These are phyloP conservation scores for Meles meles DNA, from an alignment of 2,113 vertebrate genomes.

Conservation along the genomic window DNA sequence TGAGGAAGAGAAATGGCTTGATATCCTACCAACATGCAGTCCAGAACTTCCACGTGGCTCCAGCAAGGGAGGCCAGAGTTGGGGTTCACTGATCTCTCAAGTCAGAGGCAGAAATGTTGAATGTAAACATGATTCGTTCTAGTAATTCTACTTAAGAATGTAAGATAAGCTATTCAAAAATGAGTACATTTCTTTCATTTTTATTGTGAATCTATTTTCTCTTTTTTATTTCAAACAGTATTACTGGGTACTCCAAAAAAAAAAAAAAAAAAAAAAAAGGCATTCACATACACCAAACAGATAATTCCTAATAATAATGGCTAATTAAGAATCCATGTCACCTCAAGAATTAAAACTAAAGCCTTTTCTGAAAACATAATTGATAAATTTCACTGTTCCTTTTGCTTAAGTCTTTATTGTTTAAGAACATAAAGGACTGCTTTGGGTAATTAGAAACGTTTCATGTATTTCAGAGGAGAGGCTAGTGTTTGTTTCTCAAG, in stretches of 20 bases:
- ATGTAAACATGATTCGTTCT: neutral
- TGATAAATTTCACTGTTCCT: neutral
- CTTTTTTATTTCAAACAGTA: neutral
- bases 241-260: neutral
- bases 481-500: neutral
- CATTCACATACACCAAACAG: neutral
- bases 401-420: neutral
- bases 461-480: neutral
- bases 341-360: neutral
- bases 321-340: neutral
- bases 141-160: neutral
- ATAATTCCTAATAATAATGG: neutral
- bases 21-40: neutral
- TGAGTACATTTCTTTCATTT: neutral
- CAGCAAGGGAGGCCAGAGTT: neutral
- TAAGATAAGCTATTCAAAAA: neutral
- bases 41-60: neutral
- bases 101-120: neutral
- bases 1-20: neutral
- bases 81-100: neutral
- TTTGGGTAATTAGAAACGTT: neutral
- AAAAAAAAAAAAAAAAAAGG: neutral
- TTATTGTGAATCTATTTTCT: neutral
- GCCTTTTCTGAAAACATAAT: neutral
- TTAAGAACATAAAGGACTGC: neutral